A percentile compares a stretch with the other conserved stretches of the same genome.
Evolutionary conservation across 2,888 invertebrate genomes (phyloP).

Genomic region (Dysmachus trigonus): DNA sequence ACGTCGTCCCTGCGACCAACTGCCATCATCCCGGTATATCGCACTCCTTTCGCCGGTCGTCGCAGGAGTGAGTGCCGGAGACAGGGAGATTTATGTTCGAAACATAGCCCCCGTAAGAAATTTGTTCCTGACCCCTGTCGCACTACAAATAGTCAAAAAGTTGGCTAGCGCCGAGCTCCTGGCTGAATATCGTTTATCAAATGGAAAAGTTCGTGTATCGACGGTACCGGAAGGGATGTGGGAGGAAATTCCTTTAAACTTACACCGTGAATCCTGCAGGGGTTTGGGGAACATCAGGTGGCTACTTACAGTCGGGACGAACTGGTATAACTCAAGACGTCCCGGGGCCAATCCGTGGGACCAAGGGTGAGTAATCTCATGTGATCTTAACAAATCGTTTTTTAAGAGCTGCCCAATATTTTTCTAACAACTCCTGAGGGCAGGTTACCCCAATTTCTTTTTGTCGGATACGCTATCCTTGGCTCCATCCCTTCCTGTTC

Average conservation of each 20-base stretch:
- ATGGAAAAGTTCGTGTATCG: slow-evolving; percentile 36
- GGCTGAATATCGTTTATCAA: slow-evolving; percentile 42
- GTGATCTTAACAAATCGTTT: slow-evolving; percentile 45
- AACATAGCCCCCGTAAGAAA: slow-evolving; percentile 20
- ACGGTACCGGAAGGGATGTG: slow-evolving; percentile 24
- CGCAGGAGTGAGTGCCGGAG: neutral
- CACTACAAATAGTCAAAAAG: slow-evolving; percentile 34
- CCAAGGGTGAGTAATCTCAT: slow-evolving; percentile 38
- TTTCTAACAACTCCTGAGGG: slow-evolving; percentile 33
- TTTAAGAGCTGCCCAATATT: slow-evolving; percentile 42
- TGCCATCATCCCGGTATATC: neutral
- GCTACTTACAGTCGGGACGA: slow-evolving; percentile 17
- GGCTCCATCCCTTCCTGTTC: slow-evolving; percentile 11
- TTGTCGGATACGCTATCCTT: slow-evolving; percentile 23
- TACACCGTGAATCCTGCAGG: neutral
- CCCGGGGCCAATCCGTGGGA: neutral
- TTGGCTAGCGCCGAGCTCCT: slow-evolving; percentile 3
- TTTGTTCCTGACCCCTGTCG: slow-evolving; percentile 41
- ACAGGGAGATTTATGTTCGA: slow-evolving; percentile 32
- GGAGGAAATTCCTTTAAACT: slow-evolving; percentile 30
- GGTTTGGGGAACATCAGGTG: slow-evolving; percentile 41
- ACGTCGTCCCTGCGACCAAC: slow-evolving; percentile 8
- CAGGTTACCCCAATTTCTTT: slow-evolving; percentile 22
- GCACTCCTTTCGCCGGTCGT: slow-evolving; percentile 15
- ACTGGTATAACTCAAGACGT: slow-evolving; percentile 20